phyloP scores from a whole-genome alignment of 1,140 invertebrate species.

The Megathymus violae region DNA sequence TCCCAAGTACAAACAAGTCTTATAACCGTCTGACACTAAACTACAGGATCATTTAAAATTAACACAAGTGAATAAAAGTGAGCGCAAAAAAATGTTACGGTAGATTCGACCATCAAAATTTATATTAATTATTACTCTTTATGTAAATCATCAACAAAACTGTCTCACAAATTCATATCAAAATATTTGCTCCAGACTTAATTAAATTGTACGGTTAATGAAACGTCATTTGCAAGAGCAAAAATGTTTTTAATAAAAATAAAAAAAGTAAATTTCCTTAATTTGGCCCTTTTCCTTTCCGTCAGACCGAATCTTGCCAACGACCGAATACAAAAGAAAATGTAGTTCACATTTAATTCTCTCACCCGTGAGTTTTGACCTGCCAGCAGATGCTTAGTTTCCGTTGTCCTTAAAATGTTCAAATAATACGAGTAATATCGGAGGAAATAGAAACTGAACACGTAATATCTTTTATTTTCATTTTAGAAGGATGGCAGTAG shows the following conservation, averaged over 20 bases:
- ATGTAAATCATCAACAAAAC: constrained; percentile 27
- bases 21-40: too few species aligned
- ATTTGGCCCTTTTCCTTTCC: constrained; percentile 66
- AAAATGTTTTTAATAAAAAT: constrained; percentile 58
- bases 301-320: constrained; percentile 57
- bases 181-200: constrained; percentile 56
- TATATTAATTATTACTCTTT: constrained; percentile 1
- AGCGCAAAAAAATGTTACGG: too few species aligned
- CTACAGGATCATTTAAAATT: too few species aligned
- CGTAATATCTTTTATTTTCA: too few species aligned
- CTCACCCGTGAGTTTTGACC: constrained; percentile 45
- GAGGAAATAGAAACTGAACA: too few species aligned
- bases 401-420: too few species aligned
- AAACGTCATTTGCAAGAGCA: constrained; percentile 70
- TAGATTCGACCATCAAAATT: background rate
- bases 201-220: constrained; percentile 74
- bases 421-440: too few species aligned
- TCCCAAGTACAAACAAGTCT: too few species aligned
- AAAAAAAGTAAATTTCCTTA: constrained; percentile 77
- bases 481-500: too few species aligned
- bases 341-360: constrained; percentile 56
- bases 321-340: constrained; percentile 52
- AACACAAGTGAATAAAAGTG: too few species aligned
- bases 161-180: constrained; percentile 39
- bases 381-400: constrained; percentile 29